Evolutionary conservation across 2,113 vertebrate genomes (phyloP).

Genomic region (Lophius piscatorius): DNA sequence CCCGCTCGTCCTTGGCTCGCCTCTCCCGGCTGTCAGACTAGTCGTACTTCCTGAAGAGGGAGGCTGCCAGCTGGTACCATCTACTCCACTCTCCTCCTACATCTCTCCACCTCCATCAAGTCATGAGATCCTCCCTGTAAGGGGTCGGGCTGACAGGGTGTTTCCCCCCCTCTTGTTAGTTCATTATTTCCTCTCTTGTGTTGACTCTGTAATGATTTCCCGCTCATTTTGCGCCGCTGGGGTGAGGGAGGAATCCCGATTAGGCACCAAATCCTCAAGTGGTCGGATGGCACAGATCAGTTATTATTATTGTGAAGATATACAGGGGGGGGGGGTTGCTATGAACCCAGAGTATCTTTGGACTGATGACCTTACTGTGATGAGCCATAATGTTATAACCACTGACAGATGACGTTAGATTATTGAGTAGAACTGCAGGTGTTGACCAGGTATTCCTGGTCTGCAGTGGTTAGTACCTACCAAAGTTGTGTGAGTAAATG

Average conservation of each 20-base stretch:
- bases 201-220: conserved; percentile 52
- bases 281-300: conserved; percentile 52
- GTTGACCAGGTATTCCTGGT: no score
- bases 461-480: no score
- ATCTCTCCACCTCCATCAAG: conserved; percentile 25
- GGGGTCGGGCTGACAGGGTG: conserved; percentile 1
- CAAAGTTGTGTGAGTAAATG: no score
- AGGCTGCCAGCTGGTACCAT: conserved; percentile 59
- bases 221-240: conserved; percentile 30
- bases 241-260: conserved; percentile 48
- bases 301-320: conserved; percentile 13
- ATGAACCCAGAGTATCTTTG: no score
- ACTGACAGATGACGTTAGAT: no score
- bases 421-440: no score
- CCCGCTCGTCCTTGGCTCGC: conserved; percentile 42
- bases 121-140: conserved; percentile 19
- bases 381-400: no score
- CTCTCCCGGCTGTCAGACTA: conserved; percentile 49
- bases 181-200: not conserved
- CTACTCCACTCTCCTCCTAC: conserved; percentile 15
- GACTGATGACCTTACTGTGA: no score
- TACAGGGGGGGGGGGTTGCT: not conserved
- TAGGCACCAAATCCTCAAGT: conserved; percentile 43
- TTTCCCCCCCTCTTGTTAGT: not conserved
- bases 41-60: conserved; percentile 3